phyloP scores from a whole-genome alignment of 2,888 invertebrate species.

The Oeneis ivallda region DNA sequence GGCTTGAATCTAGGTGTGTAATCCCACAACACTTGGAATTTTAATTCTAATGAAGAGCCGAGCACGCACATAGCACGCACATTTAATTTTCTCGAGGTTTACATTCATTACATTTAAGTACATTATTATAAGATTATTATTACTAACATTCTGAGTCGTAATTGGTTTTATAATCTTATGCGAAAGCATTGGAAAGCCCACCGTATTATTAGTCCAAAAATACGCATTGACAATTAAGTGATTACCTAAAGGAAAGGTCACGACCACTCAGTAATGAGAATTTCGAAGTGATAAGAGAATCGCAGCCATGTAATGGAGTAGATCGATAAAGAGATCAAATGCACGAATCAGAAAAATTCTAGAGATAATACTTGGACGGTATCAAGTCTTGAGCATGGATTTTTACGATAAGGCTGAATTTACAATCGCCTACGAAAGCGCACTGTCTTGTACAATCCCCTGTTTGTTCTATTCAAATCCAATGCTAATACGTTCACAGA shows the following conservation, averaged over 20 bases:
- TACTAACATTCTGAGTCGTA: no score
- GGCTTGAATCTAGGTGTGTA: conserved; percentile 23
- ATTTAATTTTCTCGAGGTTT: conserved; percentile 1
- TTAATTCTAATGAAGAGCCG: conserved; percentile 1
- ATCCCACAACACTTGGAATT: conserved; percentile 9
- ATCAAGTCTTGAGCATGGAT: conserved; percentile 44
- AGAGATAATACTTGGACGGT: conserved; percentile 34
- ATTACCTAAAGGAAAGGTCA: no score
- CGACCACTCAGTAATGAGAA: no score
- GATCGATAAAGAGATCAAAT: conserved; percentile 24
- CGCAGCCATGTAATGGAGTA: neutral
- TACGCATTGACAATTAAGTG: no score
- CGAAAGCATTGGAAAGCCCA: no score
- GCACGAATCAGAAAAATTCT: conserved; percentile 42
- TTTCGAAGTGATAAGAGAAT: neutral
- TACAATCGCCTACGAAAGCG: conserved; percentile 80
- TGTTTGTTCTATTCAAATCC: conserved; percentile 81
- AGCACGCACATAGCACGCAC: neutral
- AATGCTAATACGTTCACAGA: conserved; percentile 79
- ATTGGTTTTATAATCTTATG: no score
- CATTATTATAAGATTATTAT: no score
- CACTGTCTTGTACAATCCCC: conserved; percentile 78
- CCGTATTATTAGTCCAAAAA: no score
- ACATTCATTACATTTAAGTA: no score
- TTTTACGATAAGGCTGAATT: conserved; percentile 77